A percentile compares a stretch with the other conserved stretches of the same genome.
phyloP scores from a whole-genome alignment of 2,797 vertebrate species.

The Borostomias antarcticus region DNA sequence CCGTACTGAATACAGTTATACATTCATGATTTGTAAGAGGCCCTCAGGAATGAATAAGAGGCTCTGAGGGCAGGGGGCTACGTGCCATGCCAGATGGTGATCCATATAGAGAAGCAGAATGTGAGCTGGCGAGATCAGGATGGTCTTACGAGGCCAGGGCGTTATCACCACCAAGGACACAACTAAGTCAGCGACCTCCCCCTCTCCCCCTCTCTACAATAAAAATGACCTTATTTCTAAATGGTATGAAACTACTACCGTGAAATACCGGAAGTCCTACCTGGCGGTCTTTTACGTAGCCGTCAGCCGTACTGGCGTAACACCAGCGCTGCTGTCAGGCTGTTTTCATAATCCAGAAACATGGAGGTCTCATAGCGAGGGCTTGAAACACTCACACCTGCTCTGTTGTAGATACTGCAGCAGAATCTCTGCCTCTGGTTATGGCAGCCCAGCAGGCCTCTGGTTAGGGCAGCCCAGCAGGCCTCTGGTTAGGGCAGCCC shows the following conservation, averaged over 20 bases:
- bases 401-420: conserved; percentile 40
- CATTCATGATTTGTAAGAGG: conserved; percentile 68
- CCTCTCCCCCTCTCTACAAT: conserved; percentile 24
- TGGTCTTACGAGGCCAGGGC: conserved; percentile 62
- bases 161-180: conserved; percentile 54
- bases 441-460: too few species aligned
- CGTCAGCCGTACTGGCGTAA: conserved; percentile 31
- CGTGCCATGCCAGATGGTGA: too few species aligned
- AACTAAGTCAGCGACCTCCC: conserved; percentile 44
- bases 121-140: too few species aligned
- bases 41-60: conserved; percentile 56
- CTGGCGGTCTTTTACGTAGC: conserved; percentile 8
- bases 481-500: too few species aligned
- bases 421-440: conserved; percentile 4
- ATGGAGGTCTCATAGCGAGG: conserved; percentile 3
- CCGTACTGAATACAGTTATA: conserved; percentile 53
- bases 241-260: conserved; percentile 40
- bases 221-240: conserved; percentile 38
- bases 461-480: too few species aligned
- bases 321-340: conserved; percentile 51
- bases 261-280: conserved; percentile 30
- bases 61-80: background rate
- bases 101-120: conserved; percentile 36
- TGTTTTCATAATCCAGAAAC: conserved; percentile 39
- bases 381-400: conserved; percentile 32